A percentile compares a stretch with the other conserved stretches of the same genome.
phyloP scores from a whole-genome alignment of 1,140 invertebrate genomes.

The Bombus affinis region DNA sequence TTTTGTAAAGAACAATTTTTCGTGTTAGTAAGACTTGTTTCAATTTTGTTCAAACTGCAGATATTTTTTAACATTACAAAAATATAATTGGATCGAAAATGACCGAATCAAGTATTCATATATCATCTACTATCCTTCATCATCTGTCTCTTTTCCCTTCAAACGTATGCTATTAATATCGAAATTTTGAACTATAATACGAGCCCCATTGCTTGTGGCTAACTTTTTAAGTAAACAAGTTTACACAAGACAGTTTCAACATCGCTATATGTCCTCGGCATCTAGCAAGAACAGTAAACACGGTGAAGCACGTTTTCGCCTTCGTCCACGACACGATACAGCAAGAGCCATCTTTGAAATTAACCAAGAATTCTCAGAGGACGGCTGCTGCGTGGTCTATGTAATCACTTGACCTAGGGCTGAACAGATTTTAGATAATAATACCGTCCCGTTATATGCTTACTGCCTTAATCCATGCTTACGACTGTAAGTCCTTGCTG shows the following conservation, averaged over 20 bases:
- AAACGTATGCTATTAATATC: background rate
- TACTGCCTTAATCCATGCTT: constrained; percentile 56
- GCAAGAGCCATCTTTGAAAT: background rate
- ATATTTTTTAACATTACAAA: too few species aligned
- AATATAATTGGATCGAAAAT: too few species aligned
- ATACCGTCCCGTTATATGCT: constrained; percentile 53
- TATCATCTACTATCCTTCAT: background rate
- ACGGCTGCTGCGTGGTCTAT: constrained; percentile 15
- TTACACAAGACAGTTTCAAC: background rate
- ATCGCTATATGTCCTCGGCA: background rate
- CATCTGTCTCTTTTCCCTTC: background rate
- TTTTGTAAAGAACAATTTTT: too few species aligned
- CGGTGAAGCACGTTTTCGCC: background rate
- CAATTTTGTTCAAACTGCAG: too few species aligned
- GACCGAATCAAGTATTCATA: too few species aligned
- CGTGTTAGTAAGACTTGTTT: too few species aligned
- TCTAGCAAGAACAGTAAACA: background rate
- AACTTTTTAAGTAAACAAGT: background rate
- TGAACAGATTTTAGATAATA: constrained; percentile 61
- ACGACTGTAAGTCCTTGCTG: constrained; percentile 46
- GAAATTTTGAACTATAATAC: background rate
- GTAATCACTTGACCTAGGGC: constrained; percentile 32
- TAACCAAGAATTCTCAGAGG: background rate
- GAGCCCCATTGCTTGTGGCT: background rate
- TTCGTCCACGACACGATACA: too few species aligned